Evolutionary conservation across 2,888 invertebrate genomes (phyloP), one percentile per base, ranked within the genome.

Genomic region (Aporophyla nigra): DNA sequence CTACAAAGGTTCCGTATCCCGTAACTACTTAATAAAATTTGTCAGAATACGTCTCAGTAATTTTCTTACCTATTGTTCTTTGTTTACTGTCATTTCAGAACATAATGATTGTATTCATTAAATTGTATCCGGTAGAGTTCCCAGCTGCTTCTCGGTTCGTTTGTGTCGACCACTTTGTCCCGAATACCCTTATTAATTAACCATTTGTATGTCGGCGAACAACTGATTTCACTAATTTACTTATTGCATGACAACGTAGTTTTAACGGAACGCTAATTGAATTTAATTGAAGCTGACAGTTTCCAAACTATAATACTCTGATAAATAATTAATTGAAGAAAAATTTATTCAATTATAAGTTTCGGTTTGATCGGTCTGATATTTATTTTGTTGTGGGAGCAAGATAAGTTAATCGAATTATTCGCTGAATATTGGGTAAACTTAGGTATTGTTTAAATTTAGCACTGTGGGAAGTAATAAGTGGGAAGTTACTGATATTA

Each of bases 121-220:
- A 83, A 83, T 84, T 80, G 74, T 82, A 80, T 70, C 69, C 76
- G 76, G 69, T 71, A 56, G 67, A 82, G 80, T 75, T 76, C 65
- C 69, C 82, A 69, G 65, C 43, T 71, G 80, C 56, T 77, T 71
- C 74, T 63, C 67, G 72, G 65, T 66, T 75, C 68, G 62, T 78
- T 75, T 76, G 73, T 56, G 53, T 65, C 68, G 51, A 80, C 80
- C 65, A 80, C 78, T 82, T 81, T 80, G 72, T 71, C 70, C 78
- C 73, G 63, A 71, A 84, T 79, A 85, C 84, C 82, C 78, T 77
- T 78, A 86, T 88, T 89, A 87, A 90, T 88, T 82, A 85, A 63
- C 77, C 77, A 83, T 87, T 86, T 86, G 83, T 84, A 83, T 81
- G 81, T 80, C 70, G 70, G 73, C 61, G 66, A 84, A 83, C 78